A percentile compares a stretch with the other conserved stretches of the same genome.
phyloP scores from a whole-genome alignment of 2,113 vertebrate genomes.

The Ophiodon elongatus region DNA sequence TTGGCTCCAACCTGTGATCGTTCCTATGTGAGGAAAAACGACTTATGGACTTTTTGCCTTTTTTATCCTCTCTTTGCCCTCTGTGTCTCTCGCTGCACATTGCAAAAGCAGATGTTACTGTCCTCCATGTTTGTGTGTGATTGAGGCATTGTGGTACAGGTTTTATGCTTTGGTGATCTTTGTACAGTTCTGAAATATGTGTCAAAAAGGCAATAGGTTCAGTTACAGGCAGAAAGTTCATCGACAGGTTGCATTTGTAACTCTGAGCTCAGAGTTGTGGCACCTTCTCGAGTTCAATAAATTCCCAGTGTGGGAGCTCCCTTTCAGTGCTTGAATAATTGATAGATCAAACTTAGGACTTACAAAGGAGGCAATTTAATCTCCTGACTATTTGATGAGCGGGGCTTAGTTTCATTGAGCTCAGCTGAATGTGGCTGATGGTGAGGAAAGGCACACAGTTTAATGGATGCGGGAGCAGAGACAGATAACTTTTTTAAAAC shows the following conservation, averaged over 20 bases:
- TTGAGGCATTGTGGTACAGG: background rate
- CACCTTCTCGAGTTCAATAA: slow-evolving; percentile 72
- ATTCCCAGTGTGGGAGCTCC: slow-evolving; percentile 75
- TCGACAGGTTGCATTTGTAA: slow-evolving; percentile 60
- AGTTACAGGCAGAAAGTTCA: slow-evolving; percentile 53
- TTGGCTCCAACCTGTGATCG: background rate
- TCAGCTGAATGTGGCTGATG: slow-evolving; percentile 59
- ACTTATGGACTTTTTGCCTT: background rate
- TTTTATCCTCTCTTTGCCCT: background rate
- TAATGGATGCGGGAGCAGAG: slow-evolving; percentile 52
- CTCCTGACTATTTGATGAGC: slow-evolving; percentile 82
- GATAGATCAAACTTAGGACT: slow-evolving; percentile 77
- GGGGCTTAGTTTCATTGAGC: slow-evolving; percentile 68
- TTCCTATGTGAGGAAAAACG: slow-evolving; percentile 12
- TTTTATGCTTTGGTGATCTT: background rate
- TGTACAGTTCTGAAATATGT: slow-evolving; percentile 4
- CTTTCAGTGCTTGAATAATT: slow-evolving; percentile 83
- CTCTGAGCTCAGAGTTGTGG: slow-evolving; percentile 67
- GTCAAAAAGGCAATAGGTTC: slow-evolving; percentile 10
- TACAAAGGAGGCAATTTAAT: slow-evolving; percentile 84
- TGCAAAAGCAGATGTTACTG: background rate
- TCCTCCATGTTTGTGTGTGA: background rate
- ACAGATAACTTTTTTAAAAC: slow-evolving; percentile 31
- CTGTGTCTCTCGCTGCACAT: background rate
- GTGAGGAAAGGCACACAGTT: slow-evolving; percentile 58